Evolutionary conservation across 2,113 vertebrate species (phyloP), one percentile per base, ranked within the genome.

Genomic region (Perca schrenkii): DNA sequence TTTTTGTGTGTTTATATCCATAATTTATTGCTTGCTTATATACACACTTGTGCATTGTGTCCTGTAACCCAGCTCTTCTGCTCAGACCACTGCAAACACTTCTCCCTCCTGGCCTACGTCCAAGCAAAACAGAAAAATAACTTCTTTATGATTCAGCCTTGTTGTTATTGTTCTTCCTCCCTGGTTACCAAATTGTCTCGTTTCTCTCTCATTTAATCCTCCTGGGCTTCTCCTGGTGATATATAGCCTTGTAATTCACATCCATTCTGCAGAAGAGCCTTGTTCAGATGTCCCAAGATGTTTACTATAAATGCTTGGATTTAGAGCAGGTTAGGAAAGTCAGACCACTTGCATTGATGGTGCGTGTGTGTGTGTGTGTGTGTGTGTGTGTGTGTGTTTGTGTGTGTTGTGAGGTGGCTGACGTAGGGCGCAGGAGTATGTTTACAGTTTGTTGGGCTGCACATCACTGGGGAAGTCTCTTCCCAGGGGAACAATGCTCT

Each of bases 241-340:
- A 90, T 94, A 94, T 77, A 85, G 91, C 83, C 86, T 88, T 84
- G 80, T 90, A 92, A 94, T 92, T 93, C 90, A 91, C 91, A 91
- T 94, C 92, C 88, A 94, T 92, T 89, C 89, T 66, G 52, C 88
- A 85, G 86, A 86, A 93, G 89, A 92, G 86, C 86, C 91, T 90
- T 82, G 90, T 93, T 94, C 89, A 91, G 91, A 93, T 92, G 93
- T 93, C 92, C 82, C 21, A 36, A 91, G 87, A 85, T 95, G 95
- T 95, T 96, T 96, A 95, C 94, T 92, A 93, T 92, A 93, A 94
- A 95, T 92, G 85, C 86, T 88, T 89, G 93, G 92, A 94, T 95
- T 95, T 93, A 95, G 92, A 93, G 93, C 89, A 94, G 91, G 92
- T 95, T 93, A 92, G 86, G 72, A 79, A 87, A 88, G 91, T 90